Evolutionary conservation across 2,888 invertebrate species (phyloP), one percentile per base, ranked within the genome.

Genomic region (Falcaria lacertinaria): DNA sequence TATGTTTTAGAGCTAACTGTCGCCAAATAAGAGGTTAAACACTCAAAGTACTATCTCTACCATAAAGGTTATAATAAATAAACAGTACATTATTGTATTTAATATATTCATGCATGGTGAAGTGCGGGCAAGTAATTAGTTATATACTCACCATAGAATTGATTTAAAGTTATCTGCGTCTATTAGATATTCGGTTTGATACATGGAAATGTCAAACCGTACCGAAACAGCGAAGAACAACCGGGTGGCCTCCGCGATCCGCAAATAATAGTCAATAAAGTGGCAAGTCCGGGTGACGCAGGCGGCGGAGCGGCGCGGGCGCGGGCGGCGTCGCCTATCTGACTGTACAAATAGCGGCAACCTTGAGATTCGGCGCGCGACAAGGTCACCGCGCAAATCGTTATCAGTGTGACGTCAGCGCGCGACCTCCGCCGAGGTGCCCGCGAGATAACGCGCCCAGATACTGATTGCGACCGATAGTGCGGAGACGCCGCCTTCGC

Each of bases 301-400:
- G 70, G 65, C 54, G 41, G 44, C 41, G 45, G 60, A 46, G 57
- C 69, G 64, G 65, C 64, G 63, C 64, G 69, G 67, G 73, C 64
- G 70, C 66, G 70, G 53, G 60, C 60, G 54, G 50, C 64, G 67
- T 67, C 61, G 69, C 66, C 77, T 83, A 82, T 85, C 80, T 79
- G 80, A 74, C 80, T 80, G 79, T 87, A 80, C 88, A 87, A 88
- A 89, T 87, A 86, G 83, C 80, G 71, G 77, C 77, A 74, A 85
- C 88, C 88, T 89, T 88, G 88, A 77, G 73, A 80, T 89, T 89
- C 80, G 85, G 86, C 85, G 83, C 80, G 79, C 80, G 85, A 77
- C 88, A 89, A 88, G 88, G 88, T 87, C 88, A 87, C 70, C 80
- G 81, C 83, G 87, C 88, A 80, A 87, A 88, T 87, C 81, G 86